Conservation (phyloP, 2,888 invertebrate genomes). For the Cephus rjabovi region DNA sequence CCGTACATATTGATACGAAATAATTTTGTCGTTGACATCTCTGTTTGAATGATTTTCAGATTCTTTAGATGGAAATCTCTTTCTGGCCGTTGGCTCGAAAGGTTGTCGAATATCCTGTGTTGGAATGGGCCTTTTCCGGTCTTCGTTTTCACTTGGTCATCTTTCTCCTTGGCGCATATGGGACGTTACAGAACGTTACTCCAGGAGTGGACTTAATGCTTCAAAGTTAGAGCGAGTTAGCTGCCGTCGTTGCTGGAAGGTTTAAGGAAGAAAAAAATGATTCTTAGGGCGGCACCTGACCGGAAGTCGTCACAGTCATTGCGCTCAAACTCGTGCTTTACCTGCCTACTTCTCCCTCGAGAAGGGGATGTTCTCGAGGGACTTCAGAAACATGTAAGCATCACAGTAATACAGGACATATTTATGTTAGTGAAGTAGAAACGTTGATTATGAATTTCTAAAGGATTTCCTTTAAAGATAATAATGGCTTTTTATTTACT, state of each 20-base stretch:
- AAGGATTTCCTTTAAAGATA: neutral
- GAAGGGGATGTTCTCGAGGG: constrained; percentile 12
- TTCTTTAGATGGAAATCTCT: neutral
- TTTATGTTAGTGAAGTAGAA: neutral
- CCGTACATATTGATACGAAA: neutral
- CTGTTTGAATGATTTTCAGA: neutral
- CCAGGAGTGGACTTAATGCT: constrained; percentile 10
- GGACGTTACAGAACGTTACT: constrained; percentile 9
- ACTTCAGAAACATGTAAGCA: neutral
- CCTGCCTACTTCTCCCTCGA: constrained; percentile 35
- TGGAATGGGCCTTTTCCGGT: constrained; percentile 19
- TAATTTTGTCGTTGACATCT: neutral
- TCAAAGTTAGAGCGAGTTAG: constrained; percentile 2
- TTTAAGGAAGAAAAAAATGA: constrained; percentile 32
- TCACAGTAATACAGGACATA: neutral
- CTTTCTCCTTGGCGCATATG: neutral
- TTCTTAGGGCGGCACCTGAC: constrained; percentile 63
- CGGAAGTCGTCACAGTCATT: constrained; percentile 64
- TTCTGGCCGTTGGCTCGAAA: neutral
- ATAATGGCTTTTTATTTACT: neutral
- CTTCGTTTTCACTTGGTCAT: constrained; percentile 18
- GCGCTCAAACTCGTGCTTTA: constrained; percentile 57
- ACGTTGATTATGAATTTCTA: neutral
- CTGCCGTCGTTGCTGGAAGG: neutral
- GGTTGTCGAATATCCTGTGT: neutral